phyloP scores from a whole-genome alignment of 2,113 vertebrate genomes.

The Typhlomys cinereus region DNA sequence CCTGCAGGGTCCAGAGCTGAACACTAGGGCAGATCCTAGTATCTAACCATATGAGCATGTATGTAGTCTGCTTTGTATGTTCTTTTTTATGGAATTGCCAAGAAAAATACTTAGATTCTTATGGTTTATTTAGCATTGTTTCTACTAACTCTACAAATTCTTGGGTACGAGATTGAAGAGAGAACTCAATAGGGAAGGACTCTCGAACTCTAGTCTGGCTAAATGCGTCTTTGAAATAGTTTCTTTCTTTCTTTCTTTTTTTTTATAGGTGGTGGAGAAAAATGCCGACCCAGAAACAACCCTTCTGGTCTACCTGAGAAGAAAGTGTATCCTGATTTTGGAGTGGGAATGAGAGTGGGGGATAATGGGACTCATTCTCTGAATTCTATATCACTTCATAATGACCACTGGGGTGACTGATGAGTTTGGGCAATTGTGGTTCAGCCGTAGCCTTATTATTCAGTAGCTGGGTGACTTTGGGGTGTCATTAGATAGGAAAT shows the following conservation, averaged over 20 bases:
- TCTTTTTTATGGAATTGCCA: neutral
- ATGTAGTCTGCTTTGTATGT: neutral
- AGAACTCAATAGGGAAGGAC: neutral
- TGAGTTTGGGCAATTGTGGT: neutral
- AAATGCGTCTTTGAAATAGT: neutral
- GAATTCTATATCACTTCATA: neutral
- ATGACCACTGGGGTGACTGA: neutral
- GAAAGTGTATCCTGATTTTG: slow-evolving; percentile 88
- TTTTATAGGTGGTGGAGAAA: slow-evolving; percentile 91
- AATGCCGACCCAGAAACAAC: slow-evolving; percentile 94
- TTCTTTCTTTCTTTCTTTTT: slow-evolving; percentile 45
- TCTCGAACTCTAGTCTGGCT: too few relatives aligned
- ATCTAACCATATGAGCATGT: neutral
- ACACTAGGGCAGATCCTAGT: neutral
- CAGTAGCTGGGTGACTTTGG: neutral
- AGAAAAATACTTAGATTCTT: neutral
- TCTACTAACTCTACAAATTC: neutral
- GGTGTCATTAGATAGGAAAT: neutral
- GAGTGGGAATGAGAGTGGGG: neutral
- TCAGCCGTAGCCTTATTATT: neutral
- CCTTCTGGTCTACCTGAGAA: slow-evolving; percentile 91
- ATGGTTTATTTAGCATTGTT: neutral
- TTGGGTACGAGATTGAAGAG: neutral
- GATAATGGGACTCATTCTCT: neutral
- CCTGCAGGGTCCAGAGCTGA: neutral